phyloP scores from a whole-genome alignment of 2,113 vertebrate species.

The Conger conger region DNA sequence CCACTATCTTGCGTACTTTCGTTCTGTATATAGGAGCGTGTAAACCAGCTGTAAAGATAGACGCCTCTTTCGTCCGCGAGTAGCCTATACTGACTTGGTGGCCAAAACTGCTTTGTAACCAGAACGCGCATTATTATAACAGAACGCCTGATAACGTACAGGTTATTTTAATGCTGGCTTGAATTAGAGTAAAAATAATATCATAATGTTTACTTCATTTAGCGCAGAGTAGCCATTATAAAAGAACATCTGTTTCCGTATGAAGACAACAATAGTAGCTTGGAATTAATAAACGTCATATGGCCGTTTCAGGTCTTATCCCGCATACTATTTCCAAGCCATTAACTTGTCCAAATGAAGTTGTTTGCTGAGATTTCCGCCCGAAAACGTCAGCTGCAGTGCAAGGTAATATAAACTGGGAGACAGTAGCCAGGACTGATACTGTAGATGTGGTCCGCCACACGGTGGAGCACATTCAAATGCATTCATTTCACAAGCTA shows the following conservation, averaged over 20 bases:
- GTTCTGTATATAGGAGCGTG: no score
- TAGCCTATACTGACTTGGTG: no score
- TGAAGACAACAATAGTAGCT: background rate
- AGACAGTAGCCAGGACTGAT: background rate
- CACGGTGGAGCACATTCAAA: constrained; percentile 10
- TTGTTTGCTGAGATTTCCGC: background rate
- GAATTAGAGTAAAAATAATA: no score
- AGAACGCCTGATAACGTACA: no score
- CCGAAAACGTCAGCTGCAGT: background rate
- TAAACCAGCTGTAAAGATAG: no score
- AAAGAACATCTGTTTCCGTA: background rate
- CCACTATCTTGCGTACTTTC: no score
- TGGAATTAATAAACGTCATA: background rate
- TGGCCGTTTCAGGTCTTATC: background rate
- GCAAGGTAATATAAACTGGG: background rate
- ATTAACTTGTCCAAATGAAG: background rate
- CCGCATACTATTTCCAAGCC: background rate
- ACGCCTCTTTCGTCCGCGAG: no score
- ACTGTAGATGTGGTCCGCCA: background rate
- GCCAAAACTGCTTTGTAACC: no score
- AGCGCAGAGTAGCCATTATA: no score
- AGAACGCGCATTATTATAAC: no score
- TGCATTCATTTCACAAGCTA: background rate
- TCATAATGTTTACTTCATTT: no score
- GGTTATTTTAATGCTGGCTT: no score